Conservation (phyloP, 2,888 invertebrate genomes). For the Anthophora plumipes region DNA sequence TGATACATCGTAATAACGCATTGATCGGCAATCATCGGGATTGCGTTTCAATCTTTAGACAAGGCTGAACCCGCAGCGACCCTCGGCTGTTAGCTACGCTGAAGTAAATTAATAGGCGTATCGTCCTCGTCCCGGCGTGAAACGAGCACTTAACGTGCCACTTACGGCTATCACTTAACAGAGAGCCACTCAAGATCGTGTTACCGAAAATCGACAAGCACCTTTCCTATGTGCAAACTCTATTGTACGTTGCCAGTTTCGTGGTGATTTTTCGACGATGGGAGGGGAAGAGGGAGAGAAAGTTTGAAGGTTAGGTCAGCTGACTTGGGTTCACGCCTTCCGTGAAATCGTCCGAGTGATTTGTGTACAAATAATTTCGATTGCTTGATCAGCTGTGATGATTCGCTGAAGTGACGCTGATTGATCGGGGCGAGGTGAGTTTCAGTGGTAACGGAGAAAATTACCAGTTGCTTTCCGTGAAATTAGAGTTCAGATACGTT, state of each 20-base stretch:
- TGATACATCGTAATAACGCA: slow-evolving; percentile 34
- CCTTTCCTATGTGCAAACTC: slow-evolving; percentile 70
- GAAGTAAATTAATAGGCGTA: slow-evolving; percentile 83
- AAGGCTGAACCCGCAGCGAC: slow-evolving; percentile 43
- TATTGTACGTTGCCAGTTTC: slow-evolving; percentile 65
- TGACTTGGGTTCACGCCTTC: slow-evolving; percentile 31
- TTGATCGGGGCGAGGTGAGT: not conserved
- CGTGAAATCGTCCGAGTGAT: slow-evolving; percentile 15
- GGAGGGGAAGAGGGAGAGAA: too few species aligned
- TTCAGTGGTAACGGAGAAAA: not conserved
- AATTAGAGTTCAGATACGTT: slow-evolving; percentile 29
- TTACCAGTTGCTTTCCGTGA: not conserved
- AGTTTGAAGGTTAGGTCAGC: slow-evolving; percentile 52
- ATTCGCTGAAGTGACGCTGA: too few species aligned
- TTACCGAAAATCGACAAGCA: slow-evolving; percentile 84
- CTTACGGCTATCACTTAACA: slow-evolving; percentile 81
- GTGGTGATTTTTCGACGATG: slow-evolving; percentile 6
- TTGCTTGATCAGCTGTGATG: slow-evolving; percentile 23
- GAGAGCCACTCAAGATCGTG: slow-evolving; percentile 83
- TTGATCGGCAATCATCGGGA: slow-evolving; percentile 44
- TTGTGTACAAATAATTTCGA: slow-evolving; percentile 31
- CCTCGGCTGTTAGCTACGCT: slow-evolving; percentile 39
- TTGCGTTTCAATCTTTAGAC: slow-evolving; percentile 46
- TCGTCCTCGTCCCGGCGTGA: slow-evolving; percentile 78
- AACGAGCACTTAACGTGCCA: slow-evolving; percentile 83